These are phyloP conservation scores for Coleophora flavipennella DNA, from an alignment of 2,888 invertebrate genomes.

Conservation along the genomic window DNA sequence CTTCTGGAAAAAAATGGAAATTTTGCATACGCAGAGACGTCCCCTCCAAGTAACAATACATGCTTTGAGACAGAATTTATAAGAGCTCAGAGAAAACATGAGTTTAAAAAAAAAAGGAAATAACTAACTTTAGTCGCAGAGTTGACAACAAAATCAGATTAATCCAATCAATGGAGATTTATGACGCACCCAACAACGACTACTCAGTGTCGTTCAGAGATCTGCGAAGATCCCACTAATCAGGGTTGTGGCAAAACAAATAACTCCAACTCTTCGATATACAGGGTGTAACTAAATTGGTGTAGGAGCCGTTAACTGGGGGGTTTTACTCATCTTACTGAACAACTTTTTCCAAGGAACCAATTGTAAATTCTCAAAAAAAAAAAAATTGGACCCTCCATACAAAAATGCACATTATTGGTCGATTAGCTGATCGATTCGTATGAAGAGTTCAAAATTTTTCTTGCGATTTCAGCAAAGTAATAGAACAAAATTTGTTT, in stretches of 20 bases:
- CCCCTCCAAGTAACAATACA: slow-evolving; percentile 39
- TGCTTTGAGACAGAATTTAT: slow-evolving; percentile 46
- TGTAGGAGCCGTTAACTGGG: too few relatives aligned
- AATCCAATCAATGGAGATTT: slow-evolving; percentile 73
- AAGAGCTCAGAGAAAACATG: slow-evolving; percentile 40
- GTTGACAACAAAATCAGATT: slow-evolving; percentile 73
- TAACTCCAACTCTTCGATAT: not conserved
- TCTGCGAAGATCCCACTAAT: slow-evolving; percentile 51
- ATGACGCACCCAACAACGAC: slow-evolving; percentile 66
- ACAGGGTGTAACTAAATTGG: too few relatives aligned
- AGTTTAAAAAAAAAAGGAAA: slow-evolving; percentile 61
- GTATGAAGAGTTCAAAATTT: too few relatives aligned
- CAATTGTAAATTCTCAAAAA: too few relatives aligned
- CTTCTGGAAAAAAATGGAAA: slow-evolving; percentile 29
- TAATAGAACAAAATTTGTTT: too few relatives aligned
- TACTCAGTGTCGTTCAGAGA: slow-evolving; percentile 55
- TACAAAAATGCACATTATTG: too few relatives aligned
- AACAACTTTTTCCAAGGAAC: too few relatives aligned
- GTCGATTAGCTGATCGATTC: too few relatives aligned
- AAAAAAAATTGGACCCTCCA: too few relatives aligned
- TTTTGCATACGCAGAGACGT: slow-evolving; percentile 16
- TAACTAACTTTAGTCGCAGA: slow-evolving; percentile 53
- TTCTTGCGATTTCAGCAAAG: too few relatives aligned
- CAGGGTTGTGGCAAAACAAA: slow-evolving; percentile 38
- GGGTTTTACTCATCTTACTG: too few relatives aligned